phyloP scores from a whole-genome alignment of 2,888 invertebrate genomes.

The Polymixis flavicincta region DNA sequence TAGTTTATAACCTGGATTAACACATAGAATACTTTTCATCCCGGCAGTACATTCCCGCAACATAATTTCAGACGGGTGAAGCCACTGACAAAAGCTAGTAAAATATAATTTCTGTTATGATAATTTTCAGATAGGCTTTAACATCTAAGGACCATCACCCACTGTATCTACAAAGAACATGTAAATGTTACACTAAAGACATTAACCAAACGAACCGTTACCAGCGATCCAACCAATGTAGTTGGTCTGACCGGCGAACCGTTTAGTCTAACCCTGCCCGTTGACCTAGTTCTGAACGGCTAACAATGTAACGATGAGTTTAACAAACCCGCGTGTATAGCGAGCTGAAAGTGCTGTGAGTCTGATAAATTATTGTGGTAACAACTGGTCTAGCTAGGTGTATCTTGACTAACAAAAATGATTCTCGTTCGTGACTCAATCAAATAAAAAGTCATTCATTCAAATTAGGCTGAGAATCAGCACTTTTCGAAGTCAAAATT shows the following conservation, averaged over 20 bases:
- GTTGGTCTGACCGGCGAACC: slow-evolving; percentile 32
- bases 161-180: not conserved
- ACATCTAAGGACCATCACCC: not conserved
- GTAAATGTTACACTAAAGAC: not conserved
- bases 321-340: slow-evolving; percentile 20
- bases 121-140: too few species aligned
- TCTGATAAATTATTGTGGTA: slow-evolving; percentile 16
- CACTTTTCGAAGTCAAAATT: too few species aligned
- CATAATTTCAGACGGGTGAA: too few species aligned
- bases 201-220: slow-evolving; percentile 1
- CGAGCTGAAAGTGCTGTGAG: not conserved
- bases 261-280: slow-evolving; percentile 39
- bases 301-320: slow-evolving; percentile 39
- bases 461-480: too few species aligned
- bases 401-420: not conserved
- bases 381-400: slow-evolving; percentile 2
- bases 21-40: too few species aligned
- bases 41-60: too few species aligned
- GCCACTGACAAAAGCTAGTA: not conserved
- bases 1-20: too few species aligned
- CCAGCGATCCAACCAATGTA: slow-evolving; percentile 42
- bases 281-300: slow-evolving; percentile 53
- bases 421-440: too few species aligned
- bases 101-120: too few species aligned
- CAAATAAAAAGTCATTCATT: too few species aligned